Conservation (phyloP, 2,113 vertebrate species). For the Emydura subglobosa region DNA sequence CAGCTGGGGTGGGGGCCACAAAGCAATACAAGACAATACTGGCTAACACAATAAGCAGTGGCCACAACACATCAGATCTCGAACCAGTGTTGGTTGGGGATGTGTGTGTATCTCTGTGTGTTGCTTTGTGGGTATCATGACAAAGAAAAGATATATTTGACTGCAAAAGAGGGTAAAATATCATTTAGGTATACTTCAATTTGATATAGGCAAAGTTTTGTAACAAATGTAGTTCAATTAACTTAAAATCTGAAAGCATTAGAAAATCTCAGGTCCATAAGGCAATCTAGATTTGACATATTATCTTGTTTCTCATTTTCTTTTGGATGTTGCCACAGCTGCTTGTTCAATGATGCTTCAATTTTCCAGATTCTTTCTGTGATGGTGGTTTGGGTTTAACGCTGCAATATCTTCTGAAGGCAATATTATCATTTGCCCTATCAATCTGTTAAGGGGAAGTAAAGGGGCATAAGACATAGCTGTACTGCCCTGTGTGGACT, state of each 20-base stretch:
- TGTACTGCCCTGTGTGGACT: neutral
- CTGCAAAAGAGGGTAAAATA: fast-evolving
- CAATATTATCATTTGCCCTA: neutral
- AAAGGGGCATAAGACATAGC: neutral
- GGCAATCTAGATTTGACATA: neutral
- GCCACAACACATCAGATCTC: neutral
- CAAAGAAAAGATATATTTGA: neutral
- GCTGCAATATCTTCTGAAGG: neutral
- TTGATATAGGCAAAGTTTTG: neutral
- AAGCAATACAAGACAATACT: no score
- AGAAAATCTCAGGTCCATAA: fast-evolving
- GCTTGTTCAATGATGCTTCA: neutral
- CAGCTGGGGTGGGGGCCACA: no score
- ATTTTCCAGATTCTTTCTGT: neutral
- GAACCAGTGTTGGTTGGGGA: neutral
- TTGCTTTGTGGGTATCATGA: neutral
- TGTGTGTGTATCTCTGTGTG: fast-evolving
- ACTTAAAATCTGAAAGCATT: neutral
- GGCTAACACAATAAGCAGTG: neutral
- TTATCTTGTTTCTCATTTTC: neutral
- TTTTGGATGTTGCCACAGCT: neutral
- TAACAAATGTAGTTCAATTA: neutral
- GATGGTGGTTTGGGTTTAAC: neutral
- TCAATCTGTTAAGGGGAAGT: fast-evolving
- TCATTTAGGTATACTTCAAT: neutral